Evolutionary conservation across 2,797 vertebrate species (phyloP).

Genomic region (Sebastes alutus): DNA sequence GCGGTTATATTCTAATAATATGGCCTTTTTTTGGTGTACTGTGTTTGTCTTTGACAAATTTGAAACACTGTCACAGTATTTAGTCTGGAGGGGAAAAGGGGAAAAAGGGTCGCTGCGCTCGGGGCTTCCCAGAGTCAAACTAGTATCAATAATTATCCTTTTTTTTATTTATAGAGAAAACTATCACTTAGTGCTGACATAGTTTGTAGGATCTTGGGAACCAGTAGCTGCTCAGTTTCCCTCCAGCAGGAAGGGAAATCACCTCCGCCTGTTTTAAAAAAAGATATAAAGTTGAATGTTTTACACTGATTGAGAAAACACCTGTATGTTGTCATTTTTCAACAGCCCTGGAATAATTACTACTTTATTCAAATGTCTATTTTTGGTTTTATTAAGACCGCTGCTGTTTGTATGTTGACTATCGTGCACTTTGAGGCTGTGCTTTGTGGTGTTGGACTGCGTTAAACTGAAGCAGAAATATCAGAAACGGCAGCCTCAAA

Average conservation of each 20-base stretch:
- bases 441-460: neutral
- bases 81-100: neutral
- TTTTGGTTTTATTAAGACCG: neutral
- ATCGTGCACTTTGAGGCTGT: neutral
- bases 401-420: neutral
- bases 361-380: neutral
- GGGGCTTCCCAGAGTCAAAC: neutral
- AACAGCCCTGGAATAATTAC: neutral
- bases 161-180: neutral
- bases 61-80: conserved; percentile 16
- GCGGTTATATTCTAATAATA: neutral
- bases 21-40: neutral
- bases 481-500: neutral
- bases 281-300: neutral
- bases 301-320: neutral
- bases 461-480: neutral
- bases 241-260: neutral
- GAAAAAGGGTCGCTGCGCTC: neutral
- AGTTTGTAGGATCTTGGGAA: neutral
- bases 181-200: neutral
- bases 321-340: neutral
- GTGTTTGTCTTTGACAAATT: conserved; percentile 2
- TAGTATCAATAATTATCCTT: neutral
- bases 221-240: neutral
- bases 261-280: neutral